These are phyloP conservation scores for Pimpla rufipes DNA, from an alignment of 2,888 invertebrate genomes.

Conservation along the genomic window DNA sequence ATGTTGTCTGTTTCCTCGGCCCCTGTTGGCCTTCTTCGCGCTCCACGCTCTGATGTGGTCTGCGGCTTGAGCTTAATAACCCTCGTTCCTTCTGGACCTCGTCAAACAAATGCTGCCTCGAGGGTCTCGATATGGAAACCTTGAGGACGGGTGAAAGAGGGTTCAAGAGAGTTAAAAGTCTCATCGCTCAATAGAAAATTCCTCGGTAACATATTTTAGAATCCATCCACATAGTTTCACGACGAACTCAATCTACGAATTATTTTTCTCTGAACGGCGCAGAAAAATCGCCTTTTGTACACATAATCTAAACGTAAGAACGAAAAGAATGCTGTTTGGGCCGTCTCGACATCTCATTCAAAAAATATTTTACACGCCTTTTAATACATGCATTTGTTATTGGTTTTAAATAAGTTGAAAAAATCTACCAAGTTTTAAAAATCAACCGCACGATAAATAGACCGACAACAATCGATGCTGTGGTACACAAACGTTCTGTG, in stretches of 20 bases:
- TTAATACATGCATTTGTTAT: no score
- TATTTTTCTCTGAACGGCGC: background rate
- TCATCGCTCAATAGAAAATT: constrained; percentile 41
- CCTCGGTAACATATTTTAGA: background rate
- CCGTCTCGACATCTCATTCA: no score
- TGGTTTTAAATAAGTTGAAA: no score
- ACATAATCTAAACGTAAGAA: no score
- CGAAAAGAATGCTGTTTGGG: no score
- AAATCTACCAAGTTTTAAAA: no score
- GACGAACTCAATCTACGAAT: background rate
- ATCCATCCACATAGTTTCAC: constrained; percentile 12
- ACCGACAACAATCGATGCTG: no score
- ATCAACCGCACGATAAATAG: no score
- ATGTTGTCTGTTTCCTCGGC: constrained; percentile 68
- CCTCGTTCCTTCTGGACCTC: constrained; percentile 81
- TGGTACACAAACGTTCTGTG: no score
- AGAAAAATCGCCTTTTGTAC: no score
- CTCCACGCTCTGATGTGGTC: constrained; percentile 82
- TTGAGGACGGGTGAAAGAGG: constrained; percentile 27
- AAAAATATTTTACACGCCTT: no score
- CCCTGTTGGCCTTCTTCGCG: constrained; percentile 73
- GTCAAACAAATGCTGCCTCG: constrained; percentile 81
- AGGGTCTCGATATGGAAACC: constrained; percentile 75
- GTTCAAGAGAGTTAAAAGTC: constrained; percentile 43
- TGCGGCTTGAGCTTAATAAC: constrained; percentile 84